Percentiles rank a stretch among this genome's conserved stretches.
These are phyloP conservation scores for Sandelia bainsii DNA, from an alignment of 2,797 vertebrate species.

Conservation along the genomic window DNA sequence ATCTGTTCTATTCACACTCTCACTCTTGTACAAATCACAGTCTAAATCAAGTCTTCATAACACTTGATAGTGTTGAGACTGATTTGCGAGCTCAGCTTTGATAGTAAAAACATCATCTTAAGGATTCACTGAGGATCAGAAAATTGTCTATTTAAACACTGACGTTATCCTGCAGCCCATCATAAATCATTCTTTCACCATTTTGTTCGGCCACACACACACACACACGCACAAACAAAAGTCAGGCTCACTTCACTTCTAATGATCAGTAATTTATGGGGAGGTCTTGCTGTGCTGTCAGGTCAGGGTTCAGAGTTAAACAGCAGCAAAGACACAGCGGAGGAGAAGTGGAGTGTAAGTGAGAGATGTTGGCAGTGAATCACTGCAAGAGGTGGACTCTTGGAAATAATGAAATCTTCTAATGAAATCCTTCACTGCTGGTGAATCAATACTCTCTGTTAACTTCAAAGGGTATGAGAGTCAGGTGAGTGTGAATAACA, in stretches of 20 bases:
- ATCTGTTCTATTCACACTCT: neutral
- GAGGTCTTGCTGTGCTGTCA: constrained; percentile 63
- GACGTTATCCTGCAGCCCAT: constrained; percentile 10
- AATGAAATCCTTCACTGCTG: too few species aligned
- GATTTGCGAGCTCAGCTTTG: constrained; percentile 79
- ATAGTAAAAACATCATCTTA: constrained; percentile 72
- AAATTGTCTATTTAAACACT: constrained; percentile 35
- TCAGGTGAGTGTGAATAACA: too few species aligned
- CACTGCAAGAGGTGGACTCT: constrained; percentile 35
- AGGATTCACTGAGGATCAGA: constrained; percentile 80
- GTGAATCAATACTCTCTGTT: constrained; percentile 10
- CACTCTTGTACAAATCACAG: neutral
- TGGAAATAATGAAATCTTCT: too few species aligned
- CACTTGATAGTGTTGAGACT: constrained; percentile 57
- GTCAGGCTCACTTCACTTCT: constrained; percentile 55
- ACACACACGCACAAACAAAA: constrained; percentile 8
- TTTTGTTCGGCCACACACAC: constrained; percentile 12
- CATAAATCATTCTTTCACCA: constrained; percentile 79
- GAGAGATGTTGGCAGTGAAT: constrained; percentile 53
- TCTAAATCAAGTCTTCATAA: constrained; percentile 34
- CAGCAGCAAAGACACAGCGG: constrained; percentile 9
- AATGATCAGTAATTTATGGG: constrained; percentile 73
- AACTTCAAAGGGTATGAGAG: constrained; percentile 9
- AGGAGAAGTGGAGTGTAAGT: neutral
- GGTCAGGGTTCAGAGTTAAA: constrained; percentile 56